phyloP scores from a whole-genome alignment of 2,797 vertebrate species.

The Vireo griseus region DNA sequence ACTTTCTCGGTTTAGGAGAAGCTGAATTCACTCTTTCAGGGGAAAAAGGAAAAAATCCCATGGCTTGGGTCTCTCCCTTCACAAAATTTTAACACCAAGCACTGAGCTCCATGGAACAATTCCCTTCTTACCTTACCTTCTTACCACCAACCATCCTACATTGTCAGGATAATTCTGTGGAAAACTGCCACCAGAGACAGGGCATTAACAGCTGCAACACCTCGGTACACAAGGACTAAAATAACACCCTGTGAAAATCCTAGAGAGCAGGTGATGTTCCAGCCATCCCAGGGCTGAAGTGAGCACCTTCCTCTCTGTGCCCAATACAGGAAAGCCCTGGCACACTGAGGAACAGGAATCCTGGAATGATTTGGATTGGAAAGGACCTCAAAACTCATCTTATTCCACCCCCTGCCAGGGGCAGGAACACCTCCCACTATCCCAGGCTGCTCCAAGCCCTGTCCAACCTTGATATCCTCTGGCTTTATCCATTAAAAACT shows the following conservation, averaged over 20 bases:
- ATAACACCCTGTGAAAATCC: not conserved
- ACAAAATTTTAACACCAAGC: not conserved
- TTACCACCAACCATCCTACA: not conserved
- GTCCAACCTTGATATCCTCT: not conserved
- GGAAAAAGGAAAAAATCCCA: no score
- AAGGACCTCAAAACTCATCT: not conserved
- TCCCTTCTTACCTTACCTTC: not conserved
- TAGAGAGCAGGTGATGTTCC: not conserved
- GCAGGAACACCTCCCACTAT: not conserved
- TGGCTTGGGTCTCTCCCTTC: not conserved
- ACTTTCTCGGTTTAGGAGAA: not conserved
- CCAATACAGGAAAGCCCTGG: not conserved
- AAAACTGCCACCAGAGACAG: not conserved
- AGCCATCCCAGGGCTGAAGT: not conserved
- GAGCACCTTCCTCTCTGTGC: not conserved
- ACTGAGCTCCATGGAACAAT: not conserved
- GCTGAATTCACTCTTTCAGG: not conserved
- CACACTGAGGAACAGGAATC: not conserved
- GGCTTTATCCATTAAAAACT: not conserved
- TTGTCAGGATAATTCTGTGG: not conserved
- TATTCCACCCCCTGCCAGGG: fast-evolving
- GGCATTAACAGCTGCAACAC: not conserved
- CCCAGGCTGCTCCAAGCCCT: not conserved
- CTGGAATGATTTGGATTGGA: not conserved
- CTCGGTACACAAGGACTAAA: not conserved